A percentile compares a stretch with the other conserved stretches of the same genome.
Conservation (phyloP, 2,797 vertebrate genomes). For the Peromyscus nudipes region DNA sequence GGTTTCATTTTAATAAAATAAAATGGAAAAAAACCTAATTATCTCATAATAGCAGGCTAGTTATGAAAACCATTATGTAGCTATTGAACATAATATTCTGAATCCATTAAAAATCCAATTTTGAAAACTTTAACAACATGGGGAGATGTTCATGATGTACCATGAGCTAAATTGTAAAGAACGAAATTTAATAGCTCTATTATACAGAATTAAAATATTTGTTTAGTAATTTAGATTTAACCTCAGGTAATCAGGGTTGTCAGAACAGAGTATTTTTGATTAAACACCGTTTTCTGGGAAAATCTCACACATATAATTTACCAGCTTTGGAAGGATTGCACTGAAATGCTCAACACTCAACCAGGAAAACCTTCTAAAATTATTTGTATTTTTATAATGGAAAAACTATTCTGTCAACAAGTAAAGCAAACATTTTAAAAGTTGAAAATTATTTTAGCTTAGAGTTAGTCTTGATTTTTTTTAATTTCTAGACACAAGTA, state of each 20-base stretch:
- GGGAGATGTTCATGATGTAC: slow-evolving; percentile 19
- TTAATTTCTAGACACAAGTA: slow-evolving; percentile 30
- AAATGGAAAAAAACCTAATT: slow-evolving; percentile 40
- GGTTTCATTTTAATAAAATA: slow-evolving; percentile 8
- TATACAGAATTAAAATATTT: slow-evolving; percentile 39
- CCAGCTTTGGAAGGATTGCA: slow-evolving; percentile 7
- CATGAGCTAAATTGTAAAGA: slow-evolving; percentile 38
- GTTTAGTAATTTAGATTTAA: slow-evolving; percentile 52
- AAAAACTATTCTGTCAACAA: slow-evolving; percentile 26
- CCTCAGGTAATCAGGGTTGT: not conserved
- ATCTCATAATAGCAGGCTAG: slow-evolving; percentile 4
- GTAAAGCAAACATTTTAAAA: not conserved
- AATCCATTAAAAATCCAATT: slow-evolving; percentile 65
- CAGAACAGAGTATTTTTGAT: slow-evolving; percentile 5
- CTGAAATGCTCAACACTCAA: slow-evolving; percentile 18
- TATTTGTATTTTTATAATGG: slow-evolving; percentile 5
- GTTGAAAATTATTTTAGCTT: not conserved
- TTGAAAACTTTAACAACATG: slow-evolving; percentile 1
- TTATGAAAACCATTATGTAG: slow-evolving; percentile 54
- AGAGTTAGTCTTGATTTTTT: not conserved
- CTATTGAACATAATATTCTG: slow-evolving; percentile 57
- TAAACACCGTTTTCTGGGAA: slow-evolving; percentile 45
- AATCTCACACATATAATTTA: slow-evolving; percentile 22
- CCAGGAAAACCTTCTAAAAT: slow-evolving; percentile 49
- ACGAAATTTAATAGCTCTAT: slow-evolving; percentile 31